Percentiles rank a stretch among this genome's conserved stretches.
Conservation (phyloP, 2,113 vertebrate species). For the Arvicanthis niloticus region DNA sequence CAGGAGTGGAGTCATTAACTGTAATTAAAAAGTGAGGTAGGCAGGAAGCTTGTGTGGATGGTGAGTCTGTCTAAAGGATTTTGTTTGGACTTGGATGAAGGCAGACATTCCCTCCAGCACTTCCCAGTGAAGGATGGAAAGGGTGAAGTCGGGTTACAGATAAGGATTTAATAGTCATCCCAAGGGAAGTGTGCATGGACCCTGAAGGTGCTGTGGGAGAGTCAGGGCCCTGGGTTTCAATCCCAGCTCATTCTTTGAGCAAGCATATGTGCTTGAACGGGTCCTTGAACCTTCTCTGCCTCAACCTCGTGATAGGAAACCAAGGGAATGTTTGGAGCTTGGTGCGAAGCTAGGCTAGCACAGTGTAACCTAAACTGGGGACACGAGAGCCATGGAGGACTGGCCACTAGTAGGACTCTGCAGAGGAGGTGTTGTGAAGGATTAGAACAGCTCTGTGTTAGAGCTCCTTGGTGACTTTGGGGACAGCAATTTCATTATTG, state of each 20-base stretch:
- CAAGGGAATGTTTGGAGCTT: not conserved
- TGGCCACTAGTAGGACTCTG: not conserved
- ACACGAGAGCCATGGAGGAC: accelerated
- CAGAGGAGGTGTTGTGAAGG: not conserved
- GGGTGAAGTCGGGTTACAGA: not conserved
- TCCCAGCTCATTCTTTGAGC: not conserved
- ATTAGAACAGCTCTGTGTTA: too few species aligned
- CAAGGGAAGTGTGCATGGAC: not conserved
- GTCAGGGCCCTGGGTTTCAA: not conserved
- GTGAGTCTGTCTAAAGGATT: slow-evolving; percentile 37
- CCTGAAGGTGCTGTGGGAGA: too few species aligned
- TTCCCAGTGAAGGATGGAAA: not conserved
- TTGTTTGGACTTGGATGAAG: slow-evolving; percentile 9
- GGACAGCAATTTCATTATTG: not conserved
- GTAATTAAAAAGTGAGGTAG: not conserved
- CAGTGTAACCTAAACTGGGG: too few species aligned
- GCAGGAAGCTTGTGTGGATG: slow-evolving; percentile 8
- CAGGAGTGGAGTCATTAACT: not conserved
- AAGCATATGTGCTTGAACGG: not conserved
- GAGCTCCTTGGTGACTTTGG: not conserved
- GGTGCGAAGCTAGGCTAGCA: too few species aligned
- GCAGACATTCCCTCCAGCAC: not conserved
- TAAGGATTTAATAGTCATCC: not conserved
- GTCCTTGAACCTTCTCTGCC: not conserved
- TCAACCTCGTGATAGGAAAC: not conserved